Evolutionary conservation across 2,888 invertebrate species (phyloP), one percentile per base, ranked within the genome.

Genomic region (Ctena decussata): DNA sequence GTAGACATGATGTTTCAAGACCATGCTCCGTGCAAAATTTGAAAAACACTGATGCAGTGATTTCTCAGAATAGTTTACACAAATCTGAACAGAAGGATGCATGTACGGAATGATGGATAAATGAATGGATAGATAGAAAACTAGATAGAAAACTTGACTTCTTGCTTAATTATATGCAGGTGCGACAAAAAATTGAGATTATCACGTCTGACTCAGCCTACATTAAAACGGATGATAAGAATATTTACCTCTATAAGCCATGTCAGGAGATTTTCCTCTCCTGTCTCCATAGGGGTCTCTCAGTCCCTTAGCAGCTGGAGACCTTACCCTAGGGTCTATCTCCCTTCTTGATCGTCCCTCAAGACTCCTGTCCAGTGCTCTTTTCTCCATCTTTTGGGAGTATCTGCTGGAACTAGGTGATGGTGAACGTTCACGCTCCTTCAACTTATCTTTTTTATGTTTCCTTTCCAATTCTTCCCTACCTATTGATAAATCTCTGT

Each of bases 221-320:
- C n/a, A n/a, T n/a, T n/a, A n/a, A n/a, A n/a, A n/a, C n/a, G n/a
- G n/a, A n/a, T n/a, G n/a, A n/a, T n/a, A n/a, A n/a, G n/a, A n/a
- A n/a, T n/a, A n/a, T n/a, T n/a, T n/a, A 18, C 53, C 53, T 53
- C 53, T 53, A n/a, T 53, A 53, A 21, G 53, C 53, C 5, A 53
- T 5, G 5, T 53, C 53, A 41, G 8, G 15, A 6, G 89, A 89
- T 39, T 81, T 83, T 0, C 78, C 86, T 32, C 86, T 74, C 15
- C 84, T 74, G 0, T 90, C 90, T 11, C 80, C 80, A 21, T 82
- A 86, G 0, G 82, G 77, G 65, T 83, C 85, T 72, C 87, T 85
- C 57, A 81, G 84, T 39, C 72, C 78, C 65, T 84, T 89, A 74
- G 78, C 81, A 30, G 74, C 74, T 27, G 89, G 82, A 12, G 82